phyloP scores from a whole-genome alignment of 2,113 vertebrate species.

The Oreochromis spilurus region DNA sequence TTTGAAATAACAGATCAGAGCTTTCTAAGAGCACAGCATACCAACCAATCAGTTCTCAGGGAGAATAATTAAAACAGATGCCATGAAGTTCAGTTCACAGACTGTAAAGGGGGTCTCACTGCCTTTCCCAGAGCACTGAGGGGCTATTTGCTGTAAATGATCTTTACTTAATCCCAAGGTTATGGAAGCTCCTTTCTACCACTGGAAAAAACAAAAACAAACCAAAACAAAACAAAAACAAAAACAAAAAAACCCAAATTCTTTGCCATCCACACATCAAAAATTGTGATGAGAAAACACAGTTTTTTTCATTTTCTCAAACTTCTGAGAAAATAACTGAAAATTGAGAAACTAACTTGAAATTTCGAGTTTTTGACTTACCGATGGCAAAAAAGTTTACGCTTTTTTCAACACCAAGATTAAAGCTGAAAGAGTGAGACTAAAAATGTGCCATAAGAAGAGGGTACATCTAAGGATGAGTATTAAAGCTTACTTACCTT shows the following conservation, averaged over 20 bases:
- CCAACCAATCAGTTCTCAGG: not conserved
- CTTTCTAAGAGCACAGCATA: not conserved
- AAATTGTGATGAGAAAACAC: not conserved
- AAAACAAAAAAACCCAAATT: too few species aligned
- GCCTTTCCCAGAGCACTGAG: not conserved
- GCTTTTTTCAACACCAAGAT: not conserved
- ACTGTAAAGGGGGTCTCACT: not conserved
- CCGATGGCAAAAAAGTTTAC: not conserved
- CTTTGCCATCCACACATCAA: not conserved
- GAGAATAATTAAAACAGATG: not conserved
- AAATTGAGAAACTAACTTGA: not conserved
- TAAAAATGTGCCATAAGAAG: not conserved
- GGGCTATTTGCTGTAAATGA: not conserved
- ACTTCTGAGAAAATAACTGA: not conserved
- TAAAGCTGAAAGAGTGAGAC: not conserved
- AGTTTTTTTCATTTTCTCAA: not conserved
- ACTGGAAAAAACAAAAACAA: not conserved
- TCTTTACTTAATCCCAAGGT: rapidly evolving
- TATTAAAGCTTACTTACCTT: not conserved
- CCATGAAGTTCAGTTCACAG: not conserved
- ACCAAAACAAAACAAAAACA: too few species aligned
- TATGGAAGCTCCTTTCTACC: not conserved
- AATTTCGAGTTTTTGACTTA: not conserved
- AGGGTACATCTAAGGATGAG: not conserved
- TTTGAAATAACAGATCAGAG: not conserved